Evolutionary conservation across 37 sponge, comb jelly and placozoan genomes (phyloP).

Genomic region (Chondrilla cf. caribensis): DNA sequence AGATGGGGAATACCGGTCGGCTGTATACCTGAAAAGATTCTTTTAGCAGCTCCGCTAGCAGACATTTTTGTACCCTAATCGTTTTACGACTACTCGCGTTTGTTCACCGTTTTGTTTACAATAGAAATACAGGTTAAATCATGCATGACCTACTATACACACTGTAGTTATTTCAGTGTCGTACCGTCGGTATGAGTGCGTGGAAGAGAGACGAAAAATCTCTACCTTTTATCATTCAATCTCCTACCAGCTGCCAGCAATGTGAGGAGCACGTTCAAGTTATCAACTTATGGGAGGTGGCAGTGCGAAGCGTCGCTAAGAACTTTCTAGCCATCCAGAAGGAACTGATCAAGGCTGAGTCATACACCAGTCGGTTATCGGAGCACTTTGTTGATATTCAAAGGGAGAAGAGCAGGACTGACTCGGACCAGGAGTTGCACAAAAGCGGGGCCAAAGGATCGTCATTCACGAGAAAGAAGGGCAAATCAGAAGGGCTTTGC

Average conservation of each 20-base stretch:
- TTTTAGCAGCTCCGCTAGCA: not conserved
- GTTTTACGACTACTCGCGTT: too few species aligned
- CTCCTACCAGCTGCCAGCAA: conserved; percentile 19
- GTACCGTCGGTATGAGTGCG: too few species aligned
- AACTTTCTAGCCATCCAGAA: conserved; percentile 38
- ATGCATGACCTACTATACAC: too few species aligned
- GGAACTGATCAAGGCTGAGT: conserved; percentile 32
- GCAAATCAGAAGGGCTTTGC: not conserved
- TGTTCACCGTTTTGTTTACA: too few species aligned
- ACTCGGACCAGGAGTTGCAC: not conserved
- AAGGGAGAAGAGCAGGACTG: not conserved
- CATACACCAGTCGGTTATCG: conserved; percentile 10
- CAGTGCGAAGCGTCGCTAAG: conserved; percentile 28
- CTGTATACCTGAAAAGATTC: conserved; percentile 92
- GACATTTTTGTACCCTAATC: too few species aligned
- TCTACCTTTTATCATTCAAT: too few species aligned
- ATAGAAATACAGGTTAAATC: too few species aligned
- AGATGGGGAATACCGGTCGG: conserved; percentile 82
- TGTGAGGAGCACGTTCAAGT: conserved; percentile 26
- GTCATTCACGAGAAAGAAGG: not conserved
- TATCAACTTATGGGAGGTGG: conserved; percentile 40
- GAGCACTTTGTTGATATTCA: not conserved
- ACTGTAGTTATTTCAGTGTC: too few species aligned
- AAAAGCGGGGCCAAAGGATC: not conserved
- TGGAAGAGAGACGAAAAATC: too few species aligned